These are phyloP conservation scores for Cantharis nigra DNA, from an alignment of 2,888 invertebrate species.

Conservation along the genomic window DNA sequence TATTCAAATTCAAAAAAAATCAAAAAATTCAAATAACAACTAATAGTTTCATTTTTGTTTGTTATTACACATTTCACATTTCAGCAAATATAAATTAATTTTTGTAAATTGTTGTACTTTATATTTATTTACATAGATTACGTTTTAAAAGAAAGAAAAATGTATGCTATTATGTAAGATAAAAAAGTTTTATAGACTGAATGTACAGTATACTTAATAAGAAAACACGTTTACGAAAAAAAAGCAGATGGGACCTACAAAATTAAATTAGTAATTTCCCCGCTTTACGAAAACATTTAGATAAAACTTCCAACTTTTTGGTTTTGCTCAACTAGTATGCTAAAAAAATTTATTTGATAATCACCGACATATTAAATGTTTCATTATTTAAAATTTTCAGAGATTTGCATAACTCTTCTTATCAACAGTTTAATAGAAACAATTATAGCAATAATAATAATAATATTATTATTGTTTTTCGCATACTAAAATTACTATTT, in stretches of 20 bases:
- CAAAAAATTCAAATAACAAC: too few relatives aligned
- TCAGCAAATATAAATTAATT: background rate
- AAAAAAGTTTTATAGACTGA: background rate
- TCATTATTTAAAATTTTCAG: background rate
- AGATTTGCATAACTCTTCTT: background rate
- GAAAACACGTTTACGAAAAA: background rate
- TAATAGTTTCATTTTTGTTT: too few relatives aligned
- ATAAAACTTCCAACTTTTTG: background rate
- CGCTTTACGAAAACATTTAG: background rate
- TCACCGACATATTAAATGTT: background rate
- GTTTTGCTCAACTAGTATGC: background rate
- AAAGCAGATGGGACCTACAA: background rate
- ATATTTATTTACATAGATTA: background rate
- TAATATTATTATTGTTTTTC: too few relatives aligned
- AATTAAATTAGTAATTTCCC: background rate
- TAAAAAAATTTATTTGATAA: background rate
- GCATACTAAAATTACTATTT: too few relatives aligned
- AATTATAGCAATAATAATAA: too few relatives aligned
- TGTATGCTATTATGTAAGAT: background rate
- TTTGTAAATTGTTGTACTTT: background rate
- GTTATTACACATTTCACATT: background rate
- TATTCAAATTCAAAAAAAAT: too few relatives aligned
- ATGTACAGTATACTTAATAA: background rate
- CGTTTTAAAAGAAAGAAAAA: background rate
- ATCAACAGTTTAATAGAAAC: background rate